Conservation (phyloP, 30 jellyfish, hydroid and myxozoan genomes). For the Hydractinia echinata region DNA sequence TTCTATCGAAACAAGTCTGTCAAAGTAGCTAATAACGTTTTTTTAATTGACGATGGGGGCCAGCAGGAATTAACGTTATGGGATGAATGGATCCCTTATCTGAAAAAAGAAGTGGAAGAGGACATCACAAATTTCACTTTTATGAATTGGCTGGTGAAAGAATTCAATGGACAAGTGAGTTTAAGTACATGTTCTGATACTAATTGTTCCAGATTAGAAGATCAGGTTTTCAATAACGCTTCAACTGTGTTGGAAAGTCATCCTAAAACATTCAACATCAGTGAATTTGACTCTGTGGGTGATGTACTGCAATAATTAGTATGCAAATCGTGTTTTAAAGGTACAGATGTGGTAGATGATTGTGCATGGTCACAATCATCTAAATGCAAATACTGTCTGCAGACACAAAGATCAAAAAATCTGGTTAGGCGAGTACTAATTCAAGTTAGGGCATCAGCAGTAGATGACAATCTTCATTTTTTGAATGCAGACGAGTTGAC, state of each 20-base stretch:
- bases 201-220: neutral
- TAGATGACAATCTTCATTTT: neutral
- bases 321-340: neutral
- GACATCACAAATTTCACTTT: neutral
- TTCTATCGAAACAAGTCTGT: neutral
- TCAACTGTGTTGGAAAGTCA: neutral
- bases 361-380: no score
- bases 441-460: neutral
- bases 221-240: neutral
- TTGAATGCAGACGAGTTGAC: neutral
- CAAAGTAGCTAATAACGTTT: neutral
- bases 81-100: neutral
- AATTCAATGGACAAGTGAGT: neutral
- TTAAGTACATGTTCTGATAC: neutral
- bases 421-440: no score
- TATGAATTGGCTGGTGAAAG: neutral
- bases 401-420: no score
- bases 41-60: neutral
- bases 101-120: neutral
- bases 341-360: neutral
- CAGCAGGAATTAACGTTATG: neutral
- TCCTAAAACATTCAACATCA: neutral
- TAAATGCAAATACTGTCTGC: neutral
- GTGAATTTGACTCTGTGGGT: neutral
- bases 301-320: neutral